Conservation (phyloP, 2,113 vertebrate genomes). For the Microtus montanus region DNA sequence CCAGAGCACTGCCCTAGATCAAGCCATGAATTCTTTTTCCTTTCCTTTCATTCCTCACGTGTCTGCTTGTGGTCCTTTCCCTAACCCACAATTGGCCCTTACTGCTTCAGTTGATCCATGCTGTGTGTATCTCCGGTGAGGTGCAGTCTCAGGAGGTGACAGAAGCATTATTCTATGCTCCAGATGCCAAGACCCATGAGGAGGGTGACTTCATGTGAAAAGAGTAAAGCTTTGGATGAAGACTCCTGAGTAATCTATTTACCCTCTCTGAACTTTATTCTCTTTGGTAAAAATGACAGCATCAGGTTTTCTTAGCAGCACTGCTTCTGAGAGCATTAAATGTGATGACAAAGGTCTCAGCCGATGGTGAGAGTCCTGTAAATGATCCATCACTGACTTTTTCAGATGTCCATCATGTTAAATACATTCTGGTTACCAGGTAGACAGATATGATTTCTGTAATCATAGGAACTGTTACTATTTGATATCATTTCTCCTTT, state of each 20-base stretch:
- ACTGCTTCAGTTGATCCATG: accelerated
- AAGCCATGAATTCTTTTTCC: neutral
- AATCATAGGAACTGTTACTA: neutral
- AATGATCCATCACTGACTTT: neutral
- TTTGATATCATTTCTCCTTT: neutral
- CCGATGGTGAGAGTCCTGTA: neutral
- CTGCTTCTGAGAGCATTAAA: neutral
- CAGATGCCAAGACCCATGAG: neutral
- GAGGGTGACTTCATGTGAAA: accelerated
- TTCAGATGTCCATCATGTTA: neutral
- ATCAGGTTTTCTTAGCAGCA: neutral
- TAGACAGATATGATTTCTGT: neutral
- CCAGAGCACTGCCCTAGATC: neutral
- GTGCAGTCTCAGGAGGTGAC: neutral
- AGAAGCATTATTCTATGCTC: too few relatives aligned
- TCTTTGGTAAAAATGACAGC: constrained; percentile 3
- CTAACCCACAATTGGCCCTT: neutral
- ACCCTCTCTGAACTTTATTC: neutral
- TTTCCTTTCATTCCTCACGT: neutral
- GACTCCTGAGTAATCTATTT: neutral
- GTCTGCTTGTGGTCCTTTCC: neutral
- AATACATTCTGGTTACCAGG: neutral
- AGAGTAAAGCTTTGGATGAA: neutral
- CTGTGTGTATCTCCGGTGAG: neutral
- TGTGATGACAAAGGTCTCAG: neutral